Percentiles rank a stretch among this genome's conserved stretches.
phyloP scores from a whole-genome alignment of 2,888 invertebrate species.

The Dysmachus trigonus region DNA sequence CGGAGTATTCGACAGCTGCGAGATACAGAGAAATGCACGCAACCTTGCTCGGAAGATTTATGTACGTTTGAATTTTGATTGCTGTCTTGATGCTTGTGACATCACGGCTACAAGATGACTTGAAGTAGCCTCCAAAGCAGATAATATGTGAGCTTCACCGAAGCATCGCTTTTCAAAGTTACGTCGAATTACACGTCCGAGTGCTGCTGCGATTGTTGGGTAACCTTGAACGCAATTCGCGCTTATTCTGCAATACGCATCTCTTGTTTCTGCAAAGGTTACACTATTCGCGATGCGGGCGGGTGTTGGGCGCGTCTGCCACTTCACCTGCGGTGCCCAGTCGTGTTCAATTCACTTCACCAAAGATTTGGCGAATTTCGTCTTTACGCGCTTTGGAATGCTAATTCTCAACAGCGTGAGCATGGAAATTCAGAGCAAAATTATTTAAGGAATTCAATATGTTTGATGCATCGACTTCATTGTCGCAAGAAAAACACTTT shows the following conservation, averaged over 20 bases:
- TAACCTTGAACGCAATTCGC: background rate
- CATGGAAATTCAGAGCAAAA: background rate
- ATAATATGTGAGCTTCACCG: background rate
- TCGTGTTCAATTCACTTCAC: background rate
- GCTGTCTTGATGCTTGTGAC: background rate
- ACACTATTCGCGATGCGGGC: background rate
- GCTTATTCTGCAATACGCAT: background rate
- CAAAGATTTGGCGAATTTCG: background rate
- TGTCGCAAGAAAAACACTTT: background rate
- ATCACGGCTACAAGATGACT: background rate
- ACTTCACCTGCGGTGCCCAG: background rate
- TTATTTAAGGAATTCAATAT: background rate
- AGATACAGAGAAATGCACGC: background rate
- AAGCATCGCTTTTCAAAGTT: background rate
- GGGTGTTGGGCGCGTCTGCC: background rate
- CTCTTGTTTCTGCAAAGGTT: background rate
- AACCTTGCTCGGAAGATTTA: background rate
- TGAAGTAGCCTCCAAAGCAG: background rate
- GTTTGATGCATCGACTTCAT: background rate
- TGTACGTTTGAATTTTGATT: background rate
- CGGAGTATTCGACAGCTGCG: background rate
- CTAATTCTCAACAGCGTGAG: background rate
- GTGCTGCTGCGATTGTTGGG: background rate
- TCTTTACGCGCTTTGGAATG: background rate
- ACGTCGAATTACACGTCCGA: background rate